phyloP scores from a whole-genome alignment of 2,113 vertebrate species.

The Coturnix japonica region DNA sequence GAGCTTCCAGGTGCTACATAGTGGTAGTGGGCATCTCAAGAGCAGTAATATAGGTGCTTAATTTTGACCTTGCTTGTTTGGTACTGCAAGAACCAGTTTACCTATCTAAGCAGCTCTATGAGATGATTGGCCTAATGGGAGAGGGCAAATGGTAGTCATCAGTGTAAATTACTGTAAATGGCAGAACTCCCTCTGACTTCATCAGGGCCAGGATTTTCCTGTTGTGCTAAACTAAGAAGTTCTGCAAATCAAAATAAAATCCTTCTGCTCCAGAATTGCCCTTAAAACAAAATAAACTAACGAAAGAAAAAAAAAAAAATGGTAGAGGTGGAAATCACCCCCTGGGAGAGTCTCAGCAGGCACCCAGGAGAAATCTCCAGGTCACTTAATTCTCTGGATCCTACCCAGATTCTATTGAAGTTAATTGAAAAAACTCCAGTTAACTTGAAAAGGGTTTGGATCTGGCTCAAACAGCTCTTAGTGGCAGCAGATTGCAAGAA shows the following conservation, averaged over 20 bases:
- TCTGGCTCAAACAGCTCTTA: neutral
- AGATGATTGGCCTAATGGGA: neutral
- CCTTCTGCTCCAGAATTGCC: neutral
- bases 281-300: neutral
- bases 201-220: neutral
- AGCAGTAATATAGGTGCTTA: neutral
- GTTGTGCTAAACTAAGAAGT: neutral
- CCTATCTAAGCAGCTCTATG: neutral
- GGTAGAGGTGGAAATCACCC: neutral
- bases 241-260: neutral
- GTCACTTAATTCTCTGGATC: conserved; percentile 33
- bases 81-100: neutral
- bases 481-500: conserved; percentile 40
- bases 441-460: conserved; percentile 46
- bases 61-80: neutral
- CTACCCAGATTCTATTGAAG: neutral
- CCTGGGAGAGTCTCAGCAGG: neutral
- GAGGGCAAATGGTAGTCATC: neutral
- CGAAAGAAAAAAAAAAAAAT: neutral
- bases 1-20: neutral
- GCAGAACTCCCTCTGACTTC: neutral
- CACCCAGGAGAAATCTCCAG: neutral
- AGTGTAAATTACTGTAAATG: neutral
- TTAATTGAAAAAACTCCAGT: conserved; percentile 50
- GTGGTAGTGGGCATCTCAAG: neutral